Evolutionary conservation across 2,113 vertebrate genomes (phyloP).

Genomic region (Eudyptes chrysolophus): DNA sequence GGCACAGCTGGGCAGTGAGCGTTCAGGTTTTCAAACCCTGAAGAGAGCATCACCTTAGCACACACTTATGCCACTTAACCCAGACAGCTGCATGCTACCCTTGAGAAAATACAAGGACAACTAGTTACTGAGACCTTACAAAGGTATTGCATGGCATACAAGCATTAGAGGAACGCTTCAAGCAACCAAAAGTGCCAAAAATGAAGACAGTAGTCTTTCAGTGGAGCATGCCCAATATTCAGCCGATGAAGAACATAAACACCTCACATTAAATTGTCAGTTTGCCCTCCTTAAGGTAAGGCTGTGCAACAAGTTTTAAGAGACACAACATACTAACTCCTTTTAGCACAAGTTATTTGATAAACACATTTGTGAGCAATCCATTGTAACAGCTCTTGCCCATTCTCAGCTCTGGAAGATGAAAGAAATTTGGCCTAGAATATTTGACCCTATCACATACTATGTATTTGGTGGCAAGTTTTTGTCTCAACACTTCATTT

Average conservation of each 20-base stretch:
- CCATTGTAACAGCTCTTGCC: not conserved
- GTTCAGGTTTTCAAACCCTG: not conserved
- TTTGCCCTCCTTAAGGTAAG: not conserved
- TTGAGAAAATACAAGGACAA: accelerated
- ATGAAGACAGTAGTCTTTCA: not conserved
- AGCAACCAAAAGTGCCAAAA: not conserved
- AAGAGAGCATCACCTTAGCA: not conserved
- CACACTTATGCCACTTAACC: no score
- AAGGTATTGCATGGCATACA: not conserved
- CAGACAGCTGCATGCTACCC: accelerated
- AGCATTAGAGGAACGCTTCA: not conserved
- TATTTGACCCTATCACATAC: not conserved
- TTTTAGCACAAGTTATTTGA: not conserved
- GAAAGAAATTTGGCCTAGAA: not conserved
- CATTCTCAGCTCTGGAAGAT: not conserved
- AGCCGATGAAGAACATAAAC: not conserved
- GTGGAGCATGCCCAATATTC: not conserved
- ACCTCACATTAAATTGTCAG: not conserved
- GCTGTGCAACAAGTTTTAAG: not conserved
- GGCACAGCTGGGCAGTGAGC: not conserved
- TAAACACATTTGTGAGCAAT: not conserved
- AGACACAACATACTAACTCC: not conserved
- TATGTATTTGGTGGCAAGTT: accelerated
- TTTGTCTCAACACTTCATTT: not conserved
- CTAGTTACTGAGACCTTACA: no score